phyloP scores from a whole-genome alignment of 2,888 invertebrate genomes.

The Stenodera caucasica region DNA sequence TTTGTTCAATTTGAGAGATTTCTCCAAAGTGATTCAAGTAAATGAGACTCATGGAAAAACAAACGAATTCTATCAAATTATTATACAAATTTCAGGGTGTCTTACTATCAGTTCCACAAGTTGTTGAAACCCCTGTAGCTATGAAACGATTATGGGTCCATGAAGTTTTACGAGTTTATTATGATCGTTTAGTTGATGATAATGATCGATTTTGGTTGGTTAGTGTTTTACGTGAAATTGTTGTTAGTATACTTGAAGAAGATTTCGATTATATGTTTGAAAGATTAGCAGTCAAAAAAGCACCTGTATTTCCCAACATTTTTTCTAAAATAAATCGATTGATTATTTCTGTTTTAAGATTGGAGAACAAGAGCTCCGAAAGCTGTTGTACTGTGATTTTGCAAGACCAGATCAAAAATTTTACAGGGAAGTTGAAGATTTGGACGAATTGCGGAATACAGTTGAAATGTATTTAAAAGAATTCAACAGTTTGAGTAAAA shows the following conservation, averaged over 20 bases:
- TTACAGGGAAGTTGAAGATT: conserved; percentile 85
- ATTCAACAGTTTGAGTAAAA: conserved; percentile 94
- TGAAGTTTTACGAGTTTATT: conserved; percentile 89
- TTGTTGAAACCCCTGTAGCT: conserved; percentile 79
- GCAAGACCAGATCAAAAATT: conserved; percentile 86
- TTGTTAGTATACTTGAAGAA: conserved; percentile 63
- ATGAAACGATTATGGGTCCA: conserved; percentile 95
- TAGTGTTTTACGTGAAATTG: conserved; percentile 66
- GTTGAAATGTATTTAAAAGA: conserved; percentile 89
- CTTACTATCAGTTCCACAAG: conserved; percentile 88
- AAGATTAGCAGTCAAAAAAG: conserved; percentile 59
- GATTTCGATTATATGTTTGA: conserved; percentile 71
- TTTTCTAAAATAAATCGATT: no score
- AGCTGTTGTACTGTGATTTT: conserved; percentile 92
- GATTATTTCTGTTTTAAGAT: conserved; percentile 57
- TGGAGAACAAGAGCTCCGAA: conserved; percentile 79
- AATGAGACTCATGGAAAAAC: conserved; percentile 18
- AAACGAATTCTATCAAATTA: background rate
- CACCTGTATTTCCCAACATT: no score
- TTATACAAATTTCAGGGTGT: conserved; percentile 67
- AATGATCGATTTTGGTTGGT: conserved; percentile 81
- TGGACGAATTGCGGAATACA: conserved; percentile 77
- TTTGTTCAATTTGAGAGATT: conserved; percentile 91
- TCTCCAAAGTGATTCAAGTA: conserved; percentile 87
- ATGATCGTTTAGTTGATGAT: conserved; percentile 89